Evolutionary conservation across 2,888 invertebrate species (phyloP).

Genomic region (Archaeoteleia sp.): DNA sequence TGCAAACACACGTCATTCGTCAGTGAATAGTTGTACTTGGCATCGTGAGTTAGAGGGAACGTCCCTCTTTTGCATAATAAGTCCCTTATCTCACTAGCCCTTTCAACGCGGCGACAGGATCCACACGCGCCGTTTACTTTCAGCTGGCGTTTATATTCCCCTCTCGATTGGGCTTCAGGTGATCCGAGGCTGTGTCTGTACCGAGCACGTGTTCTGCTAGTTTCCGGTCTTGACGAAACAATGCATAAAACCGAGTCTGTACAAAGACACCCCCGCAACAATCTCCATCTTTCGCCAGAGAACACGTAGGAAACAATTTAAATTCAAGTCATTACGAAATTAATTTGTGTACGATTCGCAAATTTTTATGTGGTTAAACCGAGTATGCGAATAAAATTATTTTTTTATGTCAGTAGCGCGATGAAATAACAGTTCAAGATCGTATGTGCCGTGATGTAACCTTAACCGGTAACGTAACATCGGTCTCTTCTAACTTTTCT

Average conservation of each 20-base stretch:
- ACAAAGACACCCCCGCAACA: conserved; percentile 24
- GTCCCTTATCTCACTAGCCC: conserved; percentile 58
- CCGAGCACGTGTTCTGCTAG: conserved; percentile 35
- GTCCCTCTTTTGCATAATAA: conserved; percentile 59
- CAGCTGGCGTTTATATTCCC: conserved; percentile 31
- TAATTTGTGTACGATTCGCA: conserved; percentile 1
- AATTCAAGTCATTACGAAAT: conserved; percentile 1
- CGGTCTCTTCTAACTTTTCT: conserved; percentile 34
- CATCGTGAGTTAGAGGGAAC: conserved; percentile 46
- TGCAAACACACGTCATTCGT: conserved; percentile 53
- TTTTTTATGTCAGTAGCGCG: no score
- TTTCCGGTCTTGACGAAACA: conserved; percentile 35
- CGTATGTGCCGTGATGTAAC: conserved; percentile 37
- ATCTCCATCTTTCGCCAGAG: conserved; percentile 7
- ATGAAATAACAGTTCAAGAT: conserved; percentile 34
- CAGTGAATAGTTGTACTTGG: conserved; percentile 51
- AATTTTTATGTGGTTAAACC: not conserved
- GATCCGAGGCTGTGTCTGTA: conserved; percentile 22
- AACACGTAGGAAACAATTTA: conserved; percentile 16
- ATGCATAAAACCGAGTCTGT: conserved; percentile 11
- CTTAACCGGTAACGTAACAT: conserved; percentile 41
- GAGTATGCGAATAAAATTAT: no score
- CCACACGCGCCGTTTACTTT: conserved; percentile 38
- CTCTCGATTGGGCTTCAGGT: conserved; percentile 24
- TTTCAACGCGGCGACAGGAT: conserved; percentile 55